phyloP scores from a whole-genome alignment of 2,888 invertebrate species.

The Aphrophora alni region DNA sequence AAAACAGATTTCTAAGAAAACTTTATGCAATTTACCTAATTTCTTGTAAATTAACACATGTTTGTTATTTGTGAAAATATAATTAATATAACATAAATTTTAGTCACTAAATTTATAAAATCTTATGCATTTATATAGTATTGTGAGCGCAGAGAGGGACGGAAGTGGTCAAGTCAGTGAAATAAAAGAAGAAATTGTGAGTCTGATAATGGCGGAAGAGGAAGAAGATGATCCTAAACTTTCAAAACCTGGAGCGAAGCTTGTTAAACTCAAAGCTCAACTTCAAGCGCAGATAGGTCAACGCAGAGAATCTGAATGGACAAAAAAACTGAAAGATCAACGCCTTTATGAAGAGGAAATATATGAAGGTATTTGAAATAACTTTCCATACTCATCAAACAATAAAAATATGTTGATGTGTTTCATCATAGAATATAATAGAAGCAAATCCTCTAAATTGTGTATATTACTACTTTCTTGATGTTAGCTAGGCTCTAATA shows the following conservation, averaged over 20 bases:
- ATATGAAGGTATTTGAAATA: conserved; percentile 30
- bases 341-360: conserved; percentile 52
- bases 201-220: conserved; percentile 42
- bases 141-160: conserved; percentile 49
- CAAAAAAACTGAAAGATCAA: conserved; percentile 64
- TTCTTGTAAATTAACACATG: too few species aligned
- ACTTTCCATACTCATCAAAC: too few species aligned
- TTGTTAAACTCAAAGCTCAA: conserved; percentile 72
- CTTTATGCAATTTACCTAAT: too few species aligned
- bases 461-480: too few species aligned
- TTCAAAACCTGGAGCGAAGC: conserved; percentile 72
- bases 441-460: too few species aligned
- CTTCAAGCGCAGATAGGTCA: conserved; percentile 74
- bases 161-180: conserved; percentile 20
- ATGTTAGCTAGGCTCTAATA: too few species aligned
- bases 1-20: too few species aligned
- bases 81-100: too few species aligned
- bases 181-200: conserved; percentile 29
- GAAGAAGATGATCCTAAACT: conserved; percentile 53
- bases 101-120: too few species aligned
- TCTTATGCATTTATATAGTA: conserved; percentile 47
- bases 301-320: conserved; percentile 73
- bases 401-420: too few species aligned
- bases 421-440: too few species aligned
- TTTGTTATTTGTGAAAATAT: too few species aligned